Evolutionary conservation across 2,113 vertebrate species (phyloP).

Genomic region (Eira barbara): DNA sequence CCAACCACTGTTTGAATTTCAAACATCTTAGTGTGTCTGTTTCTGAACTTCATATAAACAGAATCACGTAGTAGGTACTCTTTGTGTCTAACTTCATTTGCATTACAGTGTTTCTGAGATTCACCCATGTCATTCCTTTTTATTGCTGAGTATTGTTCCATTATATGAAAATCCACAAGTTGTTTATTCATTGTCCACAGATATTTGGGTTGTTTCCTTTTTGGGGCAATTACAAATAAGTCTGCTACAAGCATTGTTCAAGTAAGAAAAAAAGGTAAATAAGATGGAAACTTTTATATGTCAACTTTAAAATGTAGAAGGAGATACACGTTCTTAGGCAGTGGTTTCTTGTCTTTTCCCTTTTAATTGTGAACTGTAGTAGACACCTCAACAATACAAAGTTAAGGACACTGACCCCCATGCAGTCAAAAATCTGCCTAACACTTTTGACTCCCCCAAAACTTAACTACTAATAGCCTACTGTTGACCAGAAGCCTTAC

Average conservation of each 20-base stretch:
- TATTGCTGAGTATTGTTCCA: neutral
- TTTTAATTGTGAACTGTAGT: neutral
- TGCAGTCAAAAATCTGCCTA: neutral
- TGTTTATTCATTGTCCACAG: neutral
- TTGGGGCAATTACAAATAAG: neutral
- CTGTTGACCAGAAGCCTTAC: neutral
- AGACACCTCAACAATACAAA: neutral
- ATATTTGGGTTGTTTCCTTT: neutral
- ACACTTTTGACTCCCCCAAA: neutral
- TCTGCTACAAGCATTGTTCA: neutral
- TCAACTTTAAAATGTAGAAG: neutral
- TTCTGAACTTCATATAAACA: neutral
- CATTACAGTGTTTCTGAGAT: neutral
- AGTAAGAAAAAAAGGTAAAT: neutral
- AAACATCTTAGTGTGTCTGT: neutral
- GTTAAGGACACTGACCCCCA: neutral
- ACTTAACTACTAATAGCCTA: neutral
- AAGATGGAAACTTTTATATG: neutral
- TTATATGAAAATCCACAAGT: neutral
- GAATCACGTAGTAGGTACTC: neutral
- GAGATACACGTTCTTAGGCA: neutral
- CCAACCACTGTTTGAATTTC: neutral
- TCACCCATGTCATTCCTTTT: neutral
- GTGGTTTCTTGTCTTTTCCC: neutral
- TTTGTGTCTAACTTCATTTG: neutral